phyloP scores from a whole-genome alignment of 2,113 vertebrate species.

The Alouatta palliata region DNA sequence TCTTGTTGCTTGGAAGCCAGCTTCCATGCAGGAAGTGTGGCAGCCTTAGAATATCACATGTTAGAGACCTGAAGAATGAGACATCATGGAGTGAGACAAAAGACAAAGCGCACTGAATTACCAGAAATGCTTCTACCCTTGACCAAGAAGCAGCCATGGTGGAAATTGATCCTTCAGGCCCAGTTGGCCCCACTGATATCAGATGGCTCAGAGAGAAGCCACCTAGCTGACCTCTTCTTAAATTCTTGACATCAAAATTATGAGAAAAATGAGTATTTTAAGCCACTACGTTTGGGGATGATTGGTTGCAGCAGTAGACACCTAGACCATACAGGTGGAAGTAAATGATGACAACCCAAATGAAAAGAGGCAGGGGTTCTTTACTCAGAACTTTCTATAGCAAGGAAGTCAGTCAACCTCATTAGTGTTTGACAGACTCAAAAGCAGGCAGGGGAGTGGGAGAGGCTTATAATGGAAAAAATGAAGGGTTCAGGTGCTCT shows the following conservation, averaged over 20 bases:
- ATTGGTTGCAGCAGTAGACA: not conserved
- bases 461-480: not conserved
- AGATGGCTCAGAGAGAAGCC: not conserved
- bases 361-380: not conserved
- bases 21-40: not conserved
- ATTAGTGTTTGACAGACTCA: not conserved
- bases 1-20: not conserved
- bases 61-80: not conserved
- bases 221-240: not conserved
- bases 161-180: not conserved
- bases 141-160: not conserved
- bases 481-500: not conserved
- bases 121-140: accelerated
- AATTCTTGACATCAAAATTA: not conserved
- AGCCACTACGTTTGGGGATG: not conserved
- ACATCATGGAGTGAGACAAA: not conserved
- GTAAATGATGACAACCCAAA: not conserved
- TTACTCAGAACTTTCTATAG: not conserved
- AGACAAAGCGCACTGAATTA: not conserved
- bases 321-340: not conserved
- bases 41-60: not conserved
- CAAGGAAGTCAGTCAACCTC: not conserved
- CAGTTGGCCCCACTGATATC: not conserved
- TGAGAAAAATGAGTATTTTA: not conserved
- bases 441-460: not conserved